A percentile compares a stretch with the other conserved stretches of the same genome.
These are phyloP conservation scores for Eremobia ochroleuca DNA, from an alignment of 2,888 invertebrate genomes.

Conservation along the genomic window DNA sequence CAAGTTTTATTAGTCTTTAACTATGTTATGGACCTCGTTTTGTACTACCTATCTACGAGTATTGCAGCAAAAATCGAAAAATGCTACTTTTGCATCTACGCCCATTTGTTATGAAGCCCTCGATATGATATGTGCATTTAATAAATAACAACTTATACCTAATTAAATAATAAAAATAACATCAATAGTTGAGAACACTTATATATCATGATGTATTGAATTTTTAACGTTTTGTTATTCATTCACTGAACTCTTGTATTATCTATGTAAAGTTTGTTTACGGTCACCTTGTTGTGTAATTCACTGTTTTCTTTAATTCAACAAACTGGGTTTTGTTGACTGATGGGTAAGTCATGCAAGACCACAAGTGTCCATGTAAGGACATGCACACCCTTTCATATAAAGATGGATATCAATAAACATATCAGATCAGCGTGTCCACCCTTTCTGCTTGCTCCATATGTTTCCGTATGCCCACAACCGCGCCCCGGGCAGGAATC, in stretches of 20 bases:
- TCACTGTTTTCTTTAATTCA: neutral
- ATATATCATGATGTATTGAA: neutral
- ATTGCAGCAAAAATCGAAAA: too few relatives aligned
- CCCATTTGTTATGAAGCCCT: too few relatives aligned
- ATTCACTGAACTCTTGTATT: neutral
- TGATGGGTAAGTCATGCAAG: neutral
- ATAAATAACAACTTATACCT: too few relatives aligned
- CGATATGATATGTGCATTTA: too few relatives aligned
- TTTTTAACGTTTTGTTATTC: neutral
- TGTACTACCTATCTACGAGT: too few relatives aligned
- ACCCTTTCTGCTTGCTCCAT: constrained; percentile 55
- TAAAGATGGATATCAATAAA: constrained; percentile 8
- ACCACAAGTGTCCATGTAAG: neutral
- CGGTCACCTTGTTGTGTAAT: neutral
- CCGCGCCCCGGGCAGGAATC: constrained; percentile 81
- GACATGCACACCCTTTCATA: neutral
- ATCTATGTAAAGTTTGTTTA: neutral
- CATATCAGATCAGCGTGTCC: neutral
- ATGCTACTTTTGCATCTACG: too few relatives aligned
- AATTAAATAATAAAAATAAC: neutral
- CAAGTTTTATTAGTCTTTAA: too few relatives aligned
- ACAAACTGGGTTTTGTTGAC: neutral
- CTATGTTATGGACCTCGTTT: too few relatives aligned
- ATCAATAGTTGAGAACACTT: neutral
- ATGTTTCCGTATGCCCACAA: constrained; percentile 60